Conservation (phyloP, 2,888 invertebrate genomes). For the Trichopoda pennipes region DNA sequence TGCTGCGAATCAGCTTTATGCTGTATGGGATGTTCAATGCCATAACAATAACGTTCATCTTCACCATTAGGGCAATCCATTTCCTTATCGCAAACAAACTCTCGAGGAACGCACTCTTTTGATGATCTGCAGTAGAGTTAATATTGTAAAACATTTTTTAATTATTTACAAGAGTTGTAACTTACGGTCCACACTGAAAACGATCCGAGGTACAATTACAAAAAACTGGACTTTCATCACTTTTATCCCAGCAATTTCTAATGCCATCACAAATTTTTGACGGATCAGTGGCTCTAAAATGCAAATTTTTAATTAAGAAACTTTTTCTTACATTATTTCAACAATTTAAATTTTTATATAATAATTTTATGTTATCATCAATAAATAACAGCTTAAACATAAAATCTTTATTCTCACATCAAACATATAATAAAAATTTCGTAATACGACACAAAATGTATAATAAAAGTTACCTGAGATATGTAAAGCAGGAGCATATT, state of each 20-base stretch:
- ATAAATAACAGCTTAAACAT: no score
- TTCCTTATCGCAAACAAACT: slow-evolving; percentile 89
- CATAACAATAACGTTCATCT: slow-evolving; percentile 86
- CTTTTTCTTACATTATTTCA: not conserved
- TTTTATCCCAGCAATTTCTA: slow-evolving; percentile 88
- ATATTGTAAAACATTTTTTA: not conserved
- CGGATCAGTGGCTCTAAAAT: slow-evolving; percentile 83
- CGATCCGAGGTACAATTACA: slow-evolving; percentile 84
- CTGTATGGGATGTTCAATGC: slow-evolving; percentile 78
- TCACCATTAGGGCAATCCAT: slow-evolving; percentile 88
- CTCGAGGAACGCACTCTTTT: slow-evolving; percentile 85
- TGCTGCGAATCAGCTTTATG: slow-evolving; percentile 24
- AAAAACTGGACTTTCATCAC: slow-evolving; percentile 86
- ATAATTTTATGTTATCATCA: no score
- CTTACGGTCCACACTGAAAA: slow-evolving; percentile 83
- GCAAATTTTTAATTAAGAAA: not conserved
- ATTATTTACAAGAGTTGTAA: slow-evolving; percentile 33
- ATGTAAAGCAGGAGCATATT: slow-evolving; percentile 85
- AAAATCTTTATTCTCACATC: no score
- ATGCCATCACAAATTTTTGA: slow-evolving; percentile 88
- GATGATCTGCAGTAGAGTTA: slow-evolving; percentile 72
- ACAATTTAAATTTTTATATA: no score
- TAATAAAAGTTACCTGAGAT: slow-evolving; percentile 81
- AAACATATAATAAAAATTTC: no score
- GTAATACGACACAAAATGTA: no score